Evolutionary conservation across 2,797 vertebrate species (phyloP).

Genomic region (Cottoperca gobio): DNA sequence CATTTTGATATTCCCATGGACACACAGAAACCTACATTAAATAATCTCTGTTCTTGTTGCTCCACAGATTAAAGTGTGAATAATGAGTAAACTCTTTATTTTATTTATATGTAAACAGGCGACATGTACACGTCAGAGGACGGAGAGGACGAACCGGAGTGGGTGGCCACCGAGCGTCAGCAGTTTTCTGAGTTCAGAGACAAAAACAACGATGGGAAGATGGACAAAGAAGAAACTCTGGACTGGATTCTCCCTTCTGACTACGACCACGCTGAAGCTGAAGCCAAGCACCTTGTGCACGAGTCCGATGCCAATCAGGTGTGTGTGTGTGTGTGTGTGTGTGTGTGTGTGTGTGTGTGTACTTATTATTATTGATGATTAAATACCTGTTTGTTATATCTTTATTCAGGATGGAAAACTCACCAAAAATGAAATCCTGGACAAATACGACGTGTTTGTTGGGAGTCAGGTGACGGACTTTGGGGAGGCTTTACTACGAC

Average conservation of each 20-base stretch:
- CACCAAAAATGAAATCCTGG: conserved; percentile 89
- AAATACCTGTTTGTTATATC: conserved; percentile 31
- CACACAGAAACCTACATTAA: too few relatives aligned
- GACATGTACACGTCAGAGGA: conserved; percentile 92
- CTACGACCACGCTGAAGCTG: conserved; percentile 91
- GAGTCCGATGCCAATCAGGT: conserved; percentile 91
- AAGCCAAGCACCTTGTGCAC: conserved; percentile 92
- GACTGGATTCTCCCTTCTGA: conserved; percentile 95
- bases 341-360: too few relatives aligned
- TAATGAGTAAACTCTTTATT: too few relatives aligned
- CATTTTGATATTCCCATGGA: too few relatives aligned
- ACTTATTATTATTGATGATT: too few relatives aligned
- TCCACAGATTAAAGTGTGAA: too few relatives aligned
- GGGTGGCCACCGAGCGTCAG: conserved; percentile 91
- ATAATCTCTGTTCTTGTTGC: too few relatives aligned
- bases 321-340: too few relatives aligned
- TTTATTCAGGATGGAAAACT: conserved; percentile 89
- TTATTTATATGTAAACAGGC: conserved; percentile 80
- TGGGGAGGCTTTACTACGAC: conserved; percentile 91
- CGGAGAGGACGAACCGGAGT: conserved; percentile 88
- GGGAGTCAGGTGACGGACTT: conserved; percentile 96
- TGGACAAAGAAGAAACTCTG: conserved; percentile 93
- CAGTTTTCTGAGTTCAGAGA: conserved; percentile 93
- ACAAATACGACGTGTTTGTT: conserved; percentile 93
- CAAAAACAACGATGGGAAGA: conserved; percentile 93